Evolutionary conservation across 2,888 invertebrate genomes (phyloP), one percentile per base, ranked within the genome.

Genomic region (Anarsia innoxiella): DNA sequence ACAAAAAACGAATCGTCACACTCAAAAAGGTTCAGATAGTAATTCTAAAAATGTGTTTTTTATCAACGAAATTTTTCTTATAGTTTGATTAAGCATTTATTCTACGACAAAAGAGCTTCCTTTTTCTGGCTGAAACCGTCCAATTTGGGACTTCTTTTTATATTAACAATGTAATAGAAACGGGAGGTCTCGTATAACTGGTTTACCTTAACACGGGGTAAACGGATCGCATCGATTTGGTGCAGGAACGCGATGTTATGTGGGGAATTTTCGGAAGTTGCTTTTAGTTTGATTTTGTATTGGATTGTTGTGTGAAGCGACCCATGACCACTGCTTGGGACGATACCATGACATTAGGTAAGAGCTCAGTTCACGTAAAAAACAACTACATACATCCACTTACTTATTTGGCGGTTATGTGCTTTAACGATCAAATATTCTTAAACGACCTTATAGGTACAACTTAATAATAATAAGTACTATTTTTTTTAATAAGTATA

Each of bases 231-330:
- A 73, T 70, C 66, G 65, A 72, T 70, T 70, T 58, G 38, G 53
- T 53, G 13, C 48, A 55, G 49, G 51, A 55, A 69, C 66, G 63
- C 60, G 37, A 51, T 40, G 65, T 62, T 55, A 74, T 73, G 62
- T 59, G 23, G 50, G 52, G 63, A 59, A 78, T 66, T 70, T 69
- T 64, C 53, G 65, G 67, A 69, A 69, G 66, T 59, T 41, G 45
- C 37, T 39, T 47, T 52, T 53, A 56, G 48, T 45, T 32, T 41
- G 36, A 44, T 39, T 32, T 36, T 34, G 29, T 16, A 25, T 31
- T 40, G 34, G 30, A 28, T 25, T 19, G 28, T 36, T 31, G 32
- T 36, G 42, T 23, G 40, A 46, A 30, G 12, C 46, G 51, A 51
- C 48, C 48, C 47, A 40, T 41, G 36, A 42, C 37, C 12, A 12